phyloP scores from a whole-genome alignment of 1,140 invertebrate species.

The Cyphomyrmex costatus region DNA sequence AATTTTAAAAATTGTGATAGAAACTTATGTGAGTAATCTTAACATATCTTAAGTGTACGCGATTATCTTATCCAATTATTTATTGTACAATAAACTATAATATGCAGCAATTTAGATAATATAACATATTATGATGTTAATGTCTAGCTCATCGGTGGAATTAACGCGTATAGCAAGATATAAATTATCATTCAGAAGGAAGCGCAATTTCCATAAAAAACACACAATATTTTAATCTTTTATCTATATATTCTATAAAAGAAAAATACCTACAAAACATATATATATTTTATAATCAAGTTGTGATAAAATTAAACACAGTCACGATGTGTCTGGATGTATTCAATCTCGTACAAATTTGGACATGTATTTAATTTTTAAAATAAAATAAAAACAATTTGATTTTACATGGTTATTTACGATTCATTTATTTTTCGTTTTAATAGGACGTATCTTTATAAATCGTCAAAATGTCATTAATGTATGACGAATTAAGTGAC shows the following conservation, averaged over 20 bases:
- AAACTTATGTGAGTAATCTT: background rate
- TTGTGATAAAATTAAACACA: background rate
- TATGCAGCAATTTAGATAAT: background rate
- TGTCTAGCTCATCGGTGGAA: background rate
- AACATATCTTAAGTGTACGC: background rate
- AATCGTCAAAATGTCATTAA: background rate
- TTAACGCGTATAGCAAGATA: background rate
- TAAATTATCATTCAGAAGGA: background rate
- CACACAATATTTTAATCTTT: background rate
- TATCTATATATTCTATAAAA: too few species aligned
- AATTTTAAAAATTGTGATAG: background rate
- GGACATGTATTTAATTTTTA: background rate
- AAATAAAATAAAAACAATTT: background rate
- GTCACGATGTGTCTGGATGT: background rate
- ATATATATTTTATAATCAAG: background rate
- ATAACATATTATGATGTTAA: background rate
- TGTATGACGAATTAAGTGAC: background rate
- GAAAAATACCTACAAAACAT: too few species aligned
- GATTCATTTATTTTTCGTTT: background rate
- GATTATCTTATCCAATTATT: conserved; percentile 6
- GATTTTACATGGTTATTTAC: background rate
- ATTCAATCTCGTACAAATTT: background rate
- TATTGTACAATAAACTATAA: background rate
- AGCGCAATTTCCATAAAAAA: background rate
- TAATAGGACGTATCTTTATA: background rate